phyloP scores from a whole-genome alignment of 2,888 invertebrate species.

The Tenthredo livida region DNA sequence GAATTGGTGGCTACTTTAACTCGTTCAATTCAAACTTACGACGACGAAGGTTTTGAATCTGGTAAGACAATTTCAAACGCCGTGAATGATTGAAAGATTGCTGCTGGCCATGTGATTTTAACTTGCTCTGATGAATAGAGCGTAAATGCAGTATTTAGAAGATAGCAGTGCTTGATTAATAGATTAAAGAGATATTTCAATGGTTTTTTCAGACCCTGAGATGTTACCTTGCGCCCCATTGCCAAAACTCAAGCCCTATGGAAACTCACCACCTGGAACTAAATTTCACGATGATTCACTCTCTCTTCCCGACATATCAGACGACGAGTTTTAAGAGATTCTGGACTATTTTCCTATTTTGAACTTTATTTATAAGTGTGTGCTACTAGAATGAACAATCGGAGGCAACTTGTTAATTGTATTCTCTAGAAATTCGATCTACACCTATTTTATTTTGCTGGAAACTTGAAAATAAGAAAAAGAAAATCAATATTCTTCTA shows the following conservation, averaged over 20 bases:
- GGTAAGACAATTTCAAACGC: slow-evolving; percentile 59
- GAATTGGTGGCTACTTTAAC: slow-evolving; percentile 47
- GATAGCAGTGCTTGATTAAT: background rate
- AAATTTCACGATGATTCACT: slow-evolving; percentile 27
- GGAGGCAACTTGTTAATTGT: slow-evolving; percentile 24
- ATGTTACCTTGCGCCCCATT: background rate
- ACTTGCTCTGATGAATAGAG: slow-evolving; percentile 25
- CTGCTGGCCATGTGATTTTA: slow-evolving; percentile 1
- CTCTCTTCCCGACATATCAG: slow-evolving; percentile 60
- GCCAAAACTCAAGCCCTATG: background rate
- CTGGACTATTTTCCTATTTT: slow-evolving; percentile 5
- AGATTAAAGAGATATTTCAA: background rate
- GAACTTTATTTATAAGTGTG: background rate
- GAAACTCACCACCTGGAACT: background rate
- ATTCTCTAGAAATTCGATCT: background rate
- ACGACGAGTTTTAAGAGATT: slow-evolving; percentile 53
- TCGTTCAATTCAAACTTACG: slow-evolving; percentile 46
- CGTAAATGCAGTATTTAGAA: background rate
- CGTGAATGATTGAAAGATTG: background rate
- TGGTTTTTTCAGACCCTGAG: slow-evolving; percentile 45
- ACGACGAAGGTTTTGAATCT: slow-evolving; percentile 64
- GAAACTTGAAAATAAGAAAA: background rate
- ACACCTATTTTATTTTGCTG: background rate
- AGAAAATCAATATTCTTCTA: background rate
- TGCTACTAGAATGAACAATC: background rate